These are phyloP conservation scores for Trichosurus vulpecula DNA, from an alignment of 2,797 vertebrate genomes.

Conservation along the genomic window DNA sequence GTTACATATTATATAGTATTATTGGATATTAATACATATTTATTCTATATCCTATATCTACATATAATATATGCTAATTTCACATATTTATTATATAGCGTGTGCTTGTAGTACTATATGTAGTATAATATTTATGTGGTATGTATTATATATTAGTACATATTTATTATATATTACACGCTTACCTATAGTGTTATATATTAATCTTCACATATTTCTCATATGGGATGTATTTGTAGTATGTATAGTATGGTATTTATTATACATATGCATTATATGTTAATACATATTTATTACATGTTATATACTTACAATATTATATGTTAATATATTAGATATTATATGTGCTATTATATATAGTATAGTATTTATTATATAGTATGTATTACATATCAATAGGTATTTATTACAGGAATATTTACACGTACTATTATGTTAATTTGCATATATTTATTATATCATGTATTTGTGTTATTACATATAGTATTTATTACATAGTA, in stretches of 20 bases:
- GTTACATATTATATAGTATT: background rate
- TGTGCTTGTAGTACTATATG: background rate
- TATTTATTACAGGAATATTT: too few relatives aligned
- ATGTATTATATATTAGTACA: background rate
- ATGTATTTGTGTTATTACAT: too few relatives aligned
- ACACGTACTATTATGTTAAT: too few relatives aligned
- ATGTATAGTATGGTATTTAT: background rate
- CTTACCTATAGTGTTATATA: background rate
- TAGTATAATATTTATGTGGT: background rate
- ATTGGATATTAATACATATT: background rate
- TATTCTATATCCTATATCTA: background rate
- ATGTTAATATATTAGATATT: too few relatives aligned
- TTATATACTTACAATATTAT: too few relatives aligned
- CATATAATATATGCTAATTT: background rate
- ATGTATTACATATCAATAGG: too few relatives aligned
- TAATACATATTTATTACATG: too few relatives aligned
- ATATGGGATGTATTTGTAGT: background rate
- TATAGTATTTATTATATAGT: too few relatives aligned
- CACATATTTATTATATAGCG: background rate
- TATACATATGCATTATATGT: background rate
- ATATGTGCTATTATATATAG: too few relatives aligned
- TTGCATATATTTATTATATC: too few relatives aligned
- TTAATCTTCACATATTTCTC: background rate
- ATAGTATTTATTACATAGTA: too few relatives aligned
- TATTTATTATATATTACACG: background rate